Percentiles rank a stretch among this genome's conserved stretches.
These are phyloP conservation scores for Polypterus bichir DNA, from an alignment of 2,113 vertebrate species.

Conservation along the genomic window DNA sequence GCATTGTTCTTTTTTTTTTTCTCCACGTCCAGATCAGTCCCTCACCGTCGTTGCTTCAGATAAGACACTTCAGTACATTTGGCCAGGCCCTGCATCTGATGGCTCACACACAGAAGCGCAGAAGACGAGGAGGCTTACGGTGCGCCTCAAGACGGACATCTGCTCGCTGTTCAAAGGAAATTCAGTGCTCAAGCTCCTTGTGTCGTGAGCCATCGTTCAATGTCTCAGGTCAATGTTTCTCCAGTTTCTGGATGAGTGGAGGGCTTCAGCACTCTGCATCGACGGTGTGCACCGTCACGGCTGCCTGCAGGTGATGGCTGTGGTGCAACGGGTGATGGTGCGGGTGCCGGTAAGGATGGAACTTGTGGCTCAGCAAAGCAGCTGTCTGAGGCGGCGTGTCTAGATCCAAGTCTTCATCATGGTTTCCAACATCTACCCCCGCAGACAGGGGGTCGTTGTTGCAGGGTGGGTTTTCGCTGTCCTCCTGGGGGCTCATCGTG, in stretches of 20 bases:
- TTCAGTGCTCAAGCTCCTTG: too few species aligned
- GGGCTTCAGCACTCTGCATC: constrained; percentile 80
- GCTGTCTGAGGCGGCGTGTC: constrained; percentile 90
- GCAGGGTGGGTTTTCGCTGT: constrained; percentile 90
- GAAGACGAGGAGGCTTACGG: too few species aligned
- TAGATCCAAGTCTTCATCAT: constrained; percentile 87
- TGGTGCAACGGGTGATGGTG: constrained; percentile 76
- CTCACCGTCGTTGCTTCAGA: too few species aligned
- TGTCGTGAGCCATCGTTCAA: too few species aligned
- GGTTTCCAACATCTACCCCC: constrained; percentile 81
- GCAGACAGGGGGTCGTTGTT: constrained; percentile 86
- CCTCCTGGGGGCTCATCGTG: constrained; percentile 97
- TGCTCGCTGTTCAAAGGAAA: too few species aligned
- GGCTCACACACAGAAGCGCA: too few species aligned
- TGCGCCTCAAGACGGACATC: too few species aligned
- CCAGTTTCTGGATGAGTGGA: neutral
- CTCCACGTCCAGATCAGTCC: too few species aligned
- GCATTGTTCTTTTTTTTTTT: constrained; percentile 34
- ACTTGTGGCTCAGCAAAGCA: constrained; percentile 86
- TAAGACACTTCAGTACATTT: too few species aligned
- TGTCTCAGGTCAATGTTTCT: too few species aligned
- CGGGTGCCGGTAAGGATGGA: constrained; percentile 73
- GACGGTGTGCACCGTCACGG: constrained; percentile 89
- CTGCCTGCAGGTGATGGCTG: constrained; percentile 85
- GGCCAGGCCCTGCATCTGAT: too few species aligned